A percentile compares a stretch with the other conserved stretches of the same genome.
phyloP scores from a whole-genome alignment of 2,888 invertebrate genomes.

The Melinopterus prodromus region DNA sequence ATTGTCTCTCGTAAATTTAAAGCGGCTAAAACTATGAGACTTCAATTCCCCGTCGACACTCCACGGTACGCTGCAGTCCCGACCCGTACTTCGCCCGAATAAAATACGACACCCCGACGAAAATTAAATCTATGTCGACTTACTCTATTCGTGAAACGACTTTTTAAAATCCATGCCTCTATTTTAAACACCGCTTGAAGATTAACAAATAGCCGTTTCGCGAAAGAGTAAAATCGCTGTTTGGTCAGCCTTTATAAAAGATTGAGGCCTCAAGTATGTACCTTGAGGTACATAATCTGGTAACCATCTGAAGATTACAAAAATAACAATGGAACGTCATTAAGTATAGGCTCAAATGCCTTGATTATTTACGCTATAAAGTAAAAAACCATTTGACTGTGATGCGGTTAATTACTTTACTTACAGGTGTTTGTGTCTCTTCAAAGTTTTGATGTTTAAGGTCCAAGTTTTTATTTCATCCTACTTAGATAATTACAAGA shows the following conservation, averaged over 20 bases:
- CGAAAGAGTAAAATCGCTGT: neutral
- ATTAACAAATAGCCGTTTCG: neutral
- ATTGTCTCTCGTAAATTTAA: neutral
- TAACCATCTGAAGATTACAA: too few relatives aligned
- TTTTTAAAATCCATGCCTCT: neutral
- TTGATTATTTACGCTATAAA: too few relatives aligned
- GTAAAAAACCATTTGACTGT: too few relatives aligned
- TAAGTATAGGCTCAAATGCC: too few relatives aligned
- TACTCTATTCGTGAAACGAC: neutral
- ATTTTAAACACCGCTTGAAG: neutral
- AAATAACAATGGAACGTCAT: too few relatives aligned
- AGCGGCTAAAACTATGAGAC: neutral
- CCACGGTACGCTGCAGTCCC: neutral
- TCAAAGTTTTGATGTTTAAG: too few relatives aligned
- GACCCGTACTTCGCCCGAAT: neutral
- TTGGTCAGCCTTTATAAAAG: neutral
- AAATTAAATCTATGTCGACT: neutral
- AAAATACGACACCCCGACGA: neutral
- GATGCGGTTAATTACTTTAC: too few relatives aligned
- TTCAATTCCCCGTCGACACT: neutral
- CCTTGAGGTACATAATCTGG: neutral
- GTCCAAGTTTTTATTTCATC: too few relatives aligned
- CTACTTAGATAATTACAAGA: too few relatives aligned
- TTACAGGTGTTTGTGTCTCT: too few relatives aligned
- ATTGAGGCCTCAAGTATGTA: neutral